Base-by-base conservation (phyloP, 2,797 vertebrate species). In the Amphiprion clarkii region DNA sequence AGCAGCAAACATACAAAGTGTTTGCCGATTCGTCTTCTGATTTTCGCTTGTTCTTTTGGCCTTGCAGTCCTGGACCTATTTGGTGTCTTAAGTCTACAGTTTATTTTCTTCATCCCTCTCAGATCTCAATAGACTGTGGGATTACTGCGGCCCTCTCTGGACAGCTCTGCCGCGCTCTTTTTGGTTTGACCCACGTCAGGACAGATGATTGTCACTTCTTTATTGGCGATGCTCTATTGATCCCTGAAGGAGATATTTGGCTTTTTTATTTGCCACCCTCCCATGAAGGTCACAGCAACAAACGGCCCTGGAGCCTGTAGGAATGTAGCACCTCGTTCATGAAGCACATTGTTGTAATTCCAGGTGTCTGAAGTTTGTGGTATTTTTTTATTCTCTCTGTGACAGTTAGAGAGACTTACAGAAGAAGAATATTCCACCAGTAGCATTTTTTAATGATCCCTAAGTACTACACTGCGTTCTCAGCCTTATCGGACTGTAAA, bases 231-330 rank as follows among this genome's bases (percentile, higher is more conserved):
- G 44, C 44, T 75, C 23, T 53, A 64, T 79, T 67, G 80, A 85
- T 78, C 68, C 83, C 78, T 40, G 49, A 61, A 63, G 74, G 59
- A 84, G 44, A 74, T 71, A 72, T 78, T 67, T 77, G 56, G 70
- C 71, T 81, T 81, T 3, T 72, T 74, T 23, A 23, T 23, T 23
- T 23, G 23, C 23, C 23, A 23, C 23, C 2, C 36, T n/a, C 10
- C 23, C 23, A 25, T 10, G 54, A 54, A 75, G 73, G 67, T 58
- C 52, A 52, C 39, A 46, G 59, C 39, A 40, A 4, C 1, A 62
- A 53, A 64, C 75, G n/a, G 19, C 55, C 67, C 49, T 6, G 29
- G 8, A 67, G 65, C 36, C 11, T 39, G 31, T 12, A 21, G 66
- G 0, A 71, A 62, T 63, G 60, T 7, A 67, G n/a, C 60, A 44